Conservation (phyloP, 1,140 invertebrate species). For the Antheraea pernyi region DNA sequence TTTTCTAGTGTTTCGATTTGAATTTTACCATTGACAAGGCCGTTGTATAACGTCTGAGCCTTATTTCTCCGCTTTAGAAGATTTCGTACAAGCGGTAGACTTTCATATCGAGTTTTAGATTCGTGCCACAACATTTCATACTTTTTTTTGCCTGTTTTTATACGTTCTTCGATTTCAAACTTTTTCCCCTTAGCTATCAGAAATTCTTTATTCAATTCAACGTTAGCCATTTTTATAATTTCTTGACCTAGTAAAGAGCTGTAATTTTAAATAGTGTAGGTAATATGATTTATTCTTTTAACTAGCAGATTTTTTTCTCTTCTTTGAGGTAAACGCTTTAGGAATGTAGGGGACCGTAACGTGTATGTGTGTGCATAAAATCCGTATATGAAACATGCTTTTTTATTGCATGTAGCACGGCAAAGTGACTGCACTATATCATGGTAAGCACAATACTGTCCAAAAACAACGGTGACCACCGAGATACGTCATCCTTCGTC, state of each 20-base stretch:
- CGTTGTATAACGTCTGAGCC: slow-evolving; percentile 28
- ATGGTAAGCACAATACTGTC: no score
- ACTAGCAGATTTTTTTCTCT: no score
- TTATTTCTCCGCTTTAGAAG: slow-evolving; percentile 36
- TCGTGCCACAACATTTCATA: slow-evolving; percentile 56
- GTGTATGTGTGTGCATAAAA: no score
- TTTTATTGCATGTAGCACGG: no score
- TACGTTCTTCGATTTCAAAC: slow-evolving; percentile 35
- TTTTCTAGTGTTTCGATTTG: slow-evolving; percentile 29
- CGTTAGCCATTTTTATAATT: slow-evolving; percentile 51
- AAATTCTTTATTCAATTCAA: slow-evolving; percentile 56
- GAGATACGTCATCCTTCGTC: no score
- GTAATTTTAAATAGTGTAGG: slow-evolving; percentile 20
- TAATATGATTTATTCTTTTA: background rate
- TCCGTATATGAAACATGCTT: no score
- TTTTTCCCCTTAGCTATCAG: slow-evolving; percentile 47
- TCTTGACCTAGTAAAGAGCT: slow-evolving; percentile 44
- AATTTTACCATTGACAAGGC: slow-evolving; percentile 34
- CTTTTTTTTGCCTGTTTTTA: slow-evolving; percentile 45
- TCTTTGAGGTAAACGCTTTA: no score
- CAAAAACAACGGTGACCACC: no score
- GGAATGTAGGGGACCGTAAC: no score
- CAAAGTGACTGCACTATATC: no score
- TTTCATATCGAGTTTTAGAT: slow-evolving; percentile 54
- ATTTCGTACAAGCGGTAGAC: slow-evolving; percentile 50